Evolutionary conservation across 2,797 vertebrate genomes (phyloP).

Genomic region (Poecilia gillii): DNA sequence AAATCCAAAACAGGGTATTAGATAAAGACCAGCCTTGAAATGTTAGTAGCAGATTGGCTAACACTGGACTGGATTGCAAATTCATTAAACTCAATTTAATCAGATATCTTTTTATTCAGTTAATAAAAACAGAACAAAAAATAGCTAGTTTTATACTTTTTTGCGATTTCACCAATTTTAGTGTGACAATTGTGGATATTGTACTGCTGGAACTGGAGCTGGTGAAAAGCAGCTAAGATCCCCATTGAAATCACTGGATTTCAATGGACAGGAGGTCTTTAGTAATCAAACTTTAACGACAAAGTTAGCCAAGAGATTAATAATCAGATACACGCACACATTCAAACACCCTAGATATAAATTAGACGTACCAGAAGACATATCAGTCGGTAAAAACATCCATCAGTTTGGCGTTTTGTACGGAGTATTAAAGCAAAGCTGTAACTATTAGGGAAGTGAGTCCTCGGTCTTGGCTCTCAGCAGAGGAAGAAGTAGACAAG

Average conservation of each 20-base stretch:
- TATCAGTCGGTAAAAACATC: neutral
- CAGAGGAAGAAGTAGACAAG: conserved; percentile 38
- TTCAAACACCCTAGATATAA: no score
- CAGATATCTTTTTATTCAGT: neutral
- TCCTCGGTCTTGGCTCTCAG: conserved; percentile 20
- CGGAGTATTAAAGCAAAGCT: neutral
- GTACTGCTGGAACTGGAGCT: neutral
- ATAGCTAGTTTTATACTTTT: neutral
- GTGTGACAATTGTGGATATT: neutral
- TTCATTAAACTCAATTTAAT: neutral
- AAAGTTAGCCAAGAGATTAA: neutral
- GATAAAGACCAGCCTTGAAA: neutral
- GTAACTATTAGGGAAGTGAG: conserved; percentile 45
- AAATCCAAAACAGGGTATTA: no score
- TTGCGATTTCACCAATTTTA: neutral
- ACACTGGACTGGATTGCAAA: neutral
- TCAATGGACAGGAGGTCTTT: neutral
- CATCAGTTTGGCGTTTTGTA: neutral
- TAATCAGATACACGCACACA: neutral
- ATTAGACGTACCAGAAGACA: neutral
- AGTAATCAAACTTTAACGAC: neutral
- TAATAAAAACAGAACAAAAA: neutral
- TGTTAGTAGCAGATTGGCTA: neutral
- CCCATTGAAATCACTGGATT: neutral
- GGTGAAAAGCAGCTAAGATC: neutral